Conservation (phyloP, 2,113 vertebrate species). For the Apodemus speciosus region DNA sequence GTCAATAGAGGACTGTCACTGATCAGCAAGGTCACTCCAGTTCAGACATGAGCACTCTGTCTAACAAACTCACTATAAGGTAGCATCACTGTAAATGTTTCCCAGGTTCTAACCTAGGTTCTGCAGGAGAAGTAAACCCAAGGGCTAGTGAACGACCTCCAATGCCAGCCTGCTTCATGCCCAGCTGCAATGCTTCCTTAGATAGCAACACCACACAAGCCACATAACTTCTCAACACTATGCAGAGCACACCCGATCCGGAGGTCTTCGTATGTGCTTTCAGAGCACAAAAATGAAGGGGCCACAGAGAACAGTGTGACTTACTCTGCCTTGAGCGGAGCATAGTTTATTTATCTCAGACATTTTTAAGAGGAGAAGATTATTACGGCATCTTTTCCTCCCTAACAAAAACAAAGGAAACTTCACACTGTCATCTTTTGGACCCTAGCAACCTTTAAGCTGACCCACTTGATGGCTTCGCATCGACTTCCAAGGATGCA, state of each 20-base stretch:
- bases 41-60: not conserved
- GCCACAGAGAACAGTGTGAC: not conserved
- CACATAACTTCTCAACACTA: not conserved
- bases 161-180: not conserved
- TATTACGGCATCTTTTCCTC: not conserved
- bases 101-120: not conserved
- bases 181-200: not conserved
- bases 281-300: not conserved
- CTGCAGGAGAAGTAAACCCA: not conserved
- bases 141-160: not conserved
- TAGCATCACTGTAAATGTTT: not conserved
- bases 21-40: not conserved
- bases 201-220: not conserved
- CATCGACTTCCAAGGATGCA: fast-evolving
- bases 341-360: not conserved
- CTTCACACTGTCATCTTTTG: not conserved
- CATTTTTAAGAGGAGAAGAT: not conserved
- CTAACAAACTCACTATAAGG: not conserved
- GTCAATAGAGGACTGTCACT: not conserved
- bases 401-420: not conserved
- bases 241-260: not conserved
- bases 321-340: not conserved
- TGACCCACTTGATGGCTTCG: fast-evolving
- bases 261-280: not conserved
- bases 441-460: not conserved